A percentile compares a stretch with the other conserved stretches of the same genome.
These are phyloP conservation scores for Mormyrops attenuatus DNA, from an alignment of 2,797 vertebrate genomes.

Conservation along the genomic window DNA sequence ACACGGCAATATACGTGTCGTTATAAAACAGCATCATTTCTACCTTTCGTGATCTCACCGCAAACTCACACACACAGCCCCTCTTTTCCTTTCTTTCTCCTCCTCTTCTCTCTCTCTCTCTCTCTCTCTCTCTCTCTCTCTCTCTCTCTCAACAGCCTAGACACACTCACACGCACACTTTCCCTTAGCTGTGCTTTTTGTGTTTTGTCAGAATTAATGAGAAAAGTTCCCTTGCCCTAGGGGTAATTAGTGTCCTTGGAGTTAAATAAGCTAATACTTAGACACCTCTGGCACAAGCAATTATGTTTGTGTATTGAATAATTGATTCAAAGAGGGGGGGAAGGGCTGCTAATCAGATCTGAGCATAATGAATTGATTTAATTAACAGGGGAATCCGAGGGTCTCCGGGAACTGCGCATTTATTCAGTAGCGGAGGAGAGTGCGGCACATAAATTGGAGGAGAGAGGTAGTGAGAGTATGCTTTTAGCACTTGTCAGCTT, in stretches of 20 bases:
- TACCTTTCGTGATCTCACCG: conserved; percentile 15
- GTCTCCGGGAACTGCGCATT: conserved; percentile 93
- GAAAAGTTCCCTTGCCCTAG: conserved; percentile 99
- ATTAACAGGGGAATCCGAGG: conserved; percentile 99
- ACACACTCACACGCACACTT: conserved; percentile 64
- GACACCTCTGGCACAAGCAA: conserved; percentile 99
- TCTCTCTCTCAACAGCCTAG: not conserved
- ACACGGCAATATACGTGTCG: conserved; percentile 20
- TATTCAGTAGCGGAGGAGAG: conserved; percentile 65
- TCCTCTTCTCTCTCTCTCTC: not conserved
- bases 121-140: not conserved
- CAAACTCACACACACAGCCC: not conserved
- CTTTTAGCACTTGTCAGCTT: conserved; percentile 74
- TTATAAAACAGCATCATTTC: conserved; percentile 16
- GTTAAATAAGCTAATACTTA: conserved; percentile 99
- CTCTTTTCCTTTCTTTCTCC: not conserved
- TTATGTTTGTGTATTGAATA: conserved; percentile 99
- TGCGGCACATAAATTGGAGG: conserved; percentile 54
- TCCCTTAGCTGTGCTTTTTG: conserved; percentile 96
- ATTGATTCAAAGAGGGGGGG: conserved; percentile 99
- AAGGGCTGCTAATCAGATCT: conserved; percentile 99
- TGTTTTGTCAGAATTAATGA: conserved; percentile 99
- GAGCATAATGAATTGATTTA: conserved; percentile 99
- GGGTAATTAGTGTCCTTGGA: conserved; percentile 99
- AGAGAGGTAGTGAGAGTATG: conserved; percentile 62